Evolutionary conservation across 2,113 vertebrate genomes (phyloP).

Genomic region (Sarotherodon lohbergeri): DNA sequence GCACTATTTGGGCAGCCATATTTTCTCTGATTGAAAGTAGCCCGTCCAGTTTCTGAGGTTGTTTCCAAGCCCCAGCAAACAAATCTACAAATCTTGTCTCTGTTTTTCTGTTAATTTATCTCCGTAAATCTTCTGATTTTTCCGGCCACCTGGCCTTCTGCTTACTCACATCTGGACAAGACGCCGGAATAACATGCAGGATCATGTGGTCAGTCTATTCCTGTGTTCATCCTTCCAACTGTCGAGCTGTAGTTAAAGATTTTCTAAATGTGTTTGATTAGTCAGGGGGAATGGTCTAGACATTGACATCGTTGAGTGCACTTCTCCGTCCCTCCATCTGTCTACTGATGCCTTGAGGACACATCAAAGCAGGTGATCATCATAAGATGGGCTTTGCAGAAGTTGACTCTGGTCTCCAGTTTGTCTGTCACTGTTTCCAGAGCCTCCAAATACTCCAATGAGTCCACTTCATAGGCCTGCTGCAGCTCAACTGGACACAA

Average conservation of each 20-base stretch:
- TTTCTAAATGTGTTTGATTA: neutral
- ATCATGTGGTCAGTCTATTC: neutral
- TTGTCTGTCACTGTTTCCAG: conserved; percentile 91
- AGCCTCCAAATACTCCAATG: conserved; percentile 92
- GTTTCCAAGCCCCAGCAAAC: neutral
- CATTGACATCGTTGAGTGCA: neutral
- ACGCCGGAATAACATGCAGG: neutral
- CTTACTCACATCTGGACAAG: neutral
- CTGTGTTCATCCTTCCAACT: neutral
- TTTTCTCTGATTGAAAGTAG: neutral
- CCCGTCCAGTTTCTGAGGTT: neutral
- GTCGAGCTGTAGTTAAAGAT: neutral
- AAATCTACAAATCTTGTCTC: neutral
- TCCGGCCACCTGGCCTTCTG: neutral
- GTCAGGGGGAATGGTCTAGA: neutral
- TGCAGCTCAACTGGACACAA: conserved; percentile 84
- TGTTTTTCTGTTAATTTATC: neutral
- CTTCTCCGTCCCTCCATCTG: neutral
- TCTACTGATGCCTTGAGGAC: conserved; percentile 86
- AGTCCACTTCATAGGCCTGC: conserved; percentile 89
- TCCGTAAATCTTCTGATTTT: neutral
- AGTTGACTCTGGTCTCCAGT: conserved; percentile 93
- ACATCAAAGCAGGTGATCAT: conserved; percentile 99
- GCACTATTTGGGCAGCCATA: neutral
- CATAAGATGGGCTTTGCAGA: conserved; percentile 99